Percentiles rank a stretch among this genome's conserved stretches.
Conservation (phyloP, 2,888 invertebrate species). For the Diadegma fenestrale region DNA sequence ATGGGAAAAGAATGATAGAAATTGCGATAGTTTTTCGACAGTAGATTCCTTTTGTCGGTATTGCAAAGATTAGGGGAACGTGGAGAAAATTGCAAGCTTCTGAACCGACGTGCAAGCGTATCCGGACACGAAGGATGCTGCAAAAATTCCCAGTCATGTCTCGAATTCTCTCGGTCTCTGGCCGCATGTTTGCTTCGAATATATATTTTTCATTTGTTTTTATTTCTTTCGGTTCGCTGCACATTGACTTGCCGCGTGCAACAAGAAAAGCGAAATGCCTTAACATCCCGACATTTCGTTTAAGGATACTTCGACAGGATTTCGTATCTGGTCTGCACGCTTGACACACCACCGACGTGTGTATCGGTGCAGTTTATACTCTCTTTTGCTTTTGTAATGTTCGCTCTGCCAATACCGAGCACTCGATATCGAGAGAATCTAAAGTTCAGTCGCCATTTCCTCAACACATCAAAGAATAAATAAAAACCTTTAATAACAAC, state of each 20-base stretch:
- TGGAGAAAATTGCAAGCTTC: not conserved
- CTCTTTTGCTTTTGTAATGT: slow-evolving; percentile 24
- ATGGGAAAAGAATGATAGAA: slow-evolving; percentile 13
- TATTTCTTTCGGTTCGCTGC: not conserved
- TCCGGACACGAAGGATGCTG: slow-evolving; percentile 31
- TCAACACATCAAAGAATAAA: not conserved
- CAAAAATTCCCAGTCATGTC: slow-evolving; percentile 36
- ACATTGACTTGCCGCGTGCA: slow-evolving; percentile 1
- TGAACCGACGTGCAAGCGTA: slow-evolving; percentile 20
- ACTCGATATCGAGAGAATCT: slow-evolving; percentile 55
- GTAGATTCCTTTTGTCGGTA: slow-evolving; percentile 46
- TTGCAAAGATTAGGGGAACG: slow-evolving; percentile 39
- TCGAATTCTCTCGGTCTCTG: slow-evolving; percentile 18
- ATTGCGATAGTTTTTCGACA: slow-evolving; percentile 30
- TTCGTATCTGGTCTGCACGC: slow-evolving; percentile 22
- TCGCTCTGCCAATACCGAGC: slow-evolving; percentile 53
- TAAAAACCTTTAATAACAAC: not conserved
- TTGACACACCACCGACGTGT: slow-evolving; percentile 43
- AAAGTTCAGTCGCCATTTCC: slow-evolving; percentile 35
- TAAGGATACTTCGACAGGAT: slow-evolving; percentile 43
- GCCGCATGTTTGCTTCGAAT: slow-evolving; percentile 34
- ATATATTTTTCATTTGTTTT: slow-evolving; percentile 26
- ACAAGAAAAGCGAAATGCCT: slow-evolving; percentile 50
- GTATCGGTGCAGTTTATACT: slow-evolving; percentile 19
- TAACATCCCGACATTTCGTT: slow-evolving; percentile 42